These are phyloP conservation scores for Folsomia manolachei DNA, from an alignment of 2,888 invertebrate species.

Conservation along the genomic window DNA sequence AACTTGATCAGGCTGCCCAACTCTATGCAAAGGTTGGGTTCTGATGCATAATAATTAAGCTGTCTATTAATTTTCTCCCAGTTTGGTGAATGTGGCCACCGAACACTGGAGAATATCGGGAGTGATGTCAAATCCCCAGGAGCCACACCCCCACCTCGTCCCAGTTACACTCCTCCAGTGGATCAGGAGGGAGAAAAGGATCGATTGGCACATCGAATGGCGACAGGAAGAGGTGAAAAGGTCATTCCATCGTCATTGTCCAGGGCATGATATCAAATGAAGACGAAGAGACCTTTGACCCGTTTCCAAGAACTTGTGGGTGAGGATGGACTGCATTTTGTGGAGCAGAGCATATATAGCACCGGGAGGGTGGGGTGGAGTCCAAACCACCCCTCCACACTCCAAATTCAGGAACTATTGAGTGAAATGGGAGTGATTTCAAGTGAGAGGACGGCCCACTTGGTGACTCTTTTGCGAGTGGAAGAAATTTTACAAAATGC, in stretches of 20 bases:
- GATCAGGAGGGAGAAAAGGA: slow-evolving; percentile 41
- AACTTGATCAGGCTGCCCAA: neutral
- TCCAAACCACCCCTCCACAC: slow-evolving; percentile 20
- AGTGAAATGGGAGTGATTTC: slow-evolving; percentile 29
- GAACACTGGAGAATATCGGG: slow-evolving; percentile 36
- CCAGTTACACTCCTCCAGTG: slow-evolving; percentile 9
- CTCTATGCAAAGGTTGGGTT: neutral
- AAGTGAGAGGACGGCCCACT: slow-evolving; percentile 18
- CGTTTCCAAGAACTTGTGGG: neutral
- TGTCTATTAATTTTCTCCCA: no score
- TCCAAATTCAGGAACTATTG: slow-evolving; percentile 35
- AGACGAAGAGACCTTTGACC: neutral
- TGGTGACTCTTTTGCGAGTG: slow-evolving; percentile 22
- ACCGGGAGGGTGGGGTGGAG: slow-evolving; percentile 25
- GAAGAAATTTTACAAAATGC: neutral
- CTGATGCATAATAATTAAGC: no score
- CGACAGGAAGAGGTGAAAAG: slow-evolving; percentile 37
- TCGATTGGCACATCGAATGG: slow-evolving; percentile 41
- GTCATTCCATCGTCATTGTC: slow-evolving; percentile 11
- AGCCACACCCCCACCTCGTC: neutral
- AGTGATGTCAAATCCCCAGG: neutral
- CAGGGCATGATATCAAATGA: neutral
- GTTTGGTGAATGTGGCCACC: slow-evolving; percentile 9
- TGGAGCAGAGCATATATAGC: slow-evolving; percentile 27
- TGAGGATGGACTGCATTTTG: slow-evolving; percentile 36